Base-by-base conservation (phyloP, 1,140 invertebrate species). In the Platyscapa corneri region DNA sequence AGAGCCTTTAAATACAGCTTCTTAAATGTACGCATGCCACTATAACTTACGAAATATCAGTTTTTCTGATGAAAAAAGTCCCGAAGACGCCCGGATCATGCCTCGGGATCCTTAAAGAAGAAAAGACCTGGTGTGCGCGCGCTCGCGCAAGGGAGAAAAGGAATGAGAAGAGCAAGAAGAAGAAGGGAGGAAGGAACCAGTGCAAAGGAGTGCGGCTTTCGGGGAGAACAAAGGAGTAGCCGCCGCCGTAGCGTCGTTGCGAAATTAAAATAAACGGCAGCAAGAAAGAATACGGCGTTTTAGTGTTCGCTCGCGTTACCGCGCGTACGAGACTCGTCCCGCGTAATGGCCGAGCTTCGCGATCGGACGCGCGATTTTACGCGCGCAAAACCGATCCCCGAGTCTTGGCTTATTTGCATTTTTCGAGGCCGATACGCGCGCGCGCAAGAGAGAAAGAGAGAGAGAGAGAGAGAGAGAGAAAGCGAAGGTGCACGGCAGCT, bases 231-330 rank as follows among this genome's bases (percentile, higher is more conserved):
- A 92, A 91, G 90, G 89, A 86, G 85, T 60, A 85, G 83, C 88
- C 87, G 89, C 82, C 88, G 88, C 87, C 87, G 87, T 34, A 6
- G 89, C 86, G 75, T 88, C 85, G 88, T 89, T 89, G 87, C 88
- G 89, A 92, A 92, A 92, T 93, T 93, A 93, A 93, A 93, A 92
- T 92, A 93, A 93, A 93, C 90, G 90, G 90, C 89, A 88, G 90
- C 90, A 90, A 92, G 91, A 92, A 89, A 88, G 88, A 88, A 67
- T 85, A 34, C 83, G 77, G 85, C 70, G 83, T 87, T 82, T 86
- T 88, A 88, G 87, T 80, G 70, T 64, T 42, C 32, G 46, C 30
- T 70, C 53, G 42, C 64, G 72, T 32, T 60, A 27, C 49, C 49
- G 14, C 16, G 80, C n/a, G 30, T 53, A 53, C 49, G 49, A 53